Conservation (phyloP, 2,888 invertebrate genomes). For the Arrhopalites spinosus region DNA sequence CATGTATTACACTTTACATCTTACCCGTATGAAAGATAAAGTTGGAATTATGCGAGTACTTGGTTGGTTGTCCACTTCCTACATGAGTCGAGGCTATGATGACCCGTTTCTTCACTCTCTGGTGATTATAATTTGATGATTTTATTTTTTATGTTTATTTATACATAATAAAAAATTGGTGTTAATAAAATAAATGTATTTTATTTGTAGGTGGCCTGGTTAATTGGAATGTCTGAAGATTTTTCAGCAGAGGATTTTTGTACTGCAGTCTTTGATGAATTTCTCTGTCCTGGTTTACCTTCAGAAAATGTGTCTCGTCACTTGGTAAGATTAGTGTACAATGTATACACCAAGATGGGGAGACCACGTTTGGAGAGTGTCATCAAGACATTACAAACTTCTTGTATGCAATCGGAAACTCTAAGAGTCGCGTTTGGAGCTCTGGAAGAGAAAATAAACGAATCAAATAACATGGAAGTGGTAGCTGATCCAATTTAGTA, state of each 20-base stretch:
- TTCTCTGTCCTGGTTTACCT: constrained; percentile 85
- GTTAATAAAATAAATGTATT: not conserved
- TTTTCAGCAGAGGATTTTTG: constrained; percentile 93
- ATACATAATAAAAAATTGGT: not conserved
- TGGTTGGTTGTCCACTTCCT: constrained; percentile 87
- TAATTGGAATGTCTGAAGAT: constrained; percentile 89
- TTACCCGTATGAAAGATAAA: constrained; percentile 79
- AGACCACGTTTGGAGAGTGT: constrained; percentile 76
- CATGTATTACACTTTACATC: constrained; percentile 92
- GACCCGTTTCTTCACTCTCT: constrained; percentile 93
- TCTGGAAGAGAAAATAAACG: constrained; percentile 52
- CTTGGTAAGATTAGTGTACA: constrained; percentile 87
- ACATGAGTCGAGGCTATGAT: constrained; percentile 89
- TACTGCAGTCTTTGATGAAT: constrained; percentile 93
- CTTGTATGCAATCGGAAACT: constrained; percentile 57
- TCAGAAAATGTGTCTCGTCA: constrained; percentile 92
- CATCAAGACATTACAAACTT: constrained; percentile 76
- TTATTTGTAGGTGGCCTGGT: constrained; percentile 67
- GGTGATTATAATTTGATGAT: constrained; percentile 61
- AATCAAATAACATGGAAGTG: constrained; percentile 40
- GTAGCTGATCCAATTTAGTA: constrained; percentile 19
- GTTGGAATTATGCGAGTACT: constrained; percentile 81
- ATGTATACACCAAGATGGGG: constrained; percentile 84
- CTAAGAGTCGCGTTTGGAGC: constrained; percentile 46
- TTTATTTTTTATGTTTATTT: not conserved